Percentiles rank a stretch among this genome's conserved stretches.
Conservation (phyloP, 2,797 vertebrate species). For the Ptychobarbus kaznakovi region DNA sequence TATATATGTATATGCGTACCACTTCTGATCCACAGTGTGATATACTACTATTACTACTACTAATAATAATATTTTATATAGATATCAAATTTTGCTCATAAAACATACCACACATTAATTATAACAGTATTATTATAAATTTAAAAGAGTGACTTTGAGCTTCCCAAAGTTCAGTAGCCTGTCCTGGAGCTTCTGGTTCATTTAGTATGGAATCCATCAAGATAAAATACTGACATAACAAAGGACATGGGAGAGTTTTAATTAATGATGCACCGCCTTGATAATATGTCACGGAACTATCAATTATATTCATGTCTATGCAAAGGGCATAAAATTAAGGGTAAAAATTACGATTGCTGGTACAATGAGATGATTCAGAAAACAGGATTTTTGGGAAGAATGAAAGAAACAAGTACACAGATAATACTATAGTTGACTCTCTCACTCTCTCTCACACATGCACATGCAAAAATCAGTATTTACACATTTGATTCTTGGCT, state of each 20-base stretch:
- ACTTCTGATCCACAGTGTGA: too few relatives aligned
- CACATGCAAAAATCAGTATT: slow-evolving; percentile 66
- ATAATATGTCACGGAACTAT: slow-evolving; percentile 4
- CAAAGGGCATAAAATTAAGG: not conserved
- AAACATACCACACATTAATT: not conserved
- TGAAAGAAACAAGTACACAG: slow-evolving; percentile 11
- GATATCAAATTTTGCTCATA: not conserved
- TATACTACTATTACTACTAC: too few relatives aligned
- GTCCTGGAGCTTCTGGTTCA: not conserved
- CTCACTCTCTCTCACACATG: slow-evolving; percentile 29
- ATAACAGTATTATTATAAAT: not conserved
- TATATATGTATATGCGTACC: too few relatives aligned
- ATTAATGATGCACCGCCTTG: not conserved
- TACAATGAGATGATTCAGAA: not conserved
- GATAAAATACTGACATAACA: slow-evolving; percentile 13
- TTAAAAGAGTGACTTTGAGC: not conserved
- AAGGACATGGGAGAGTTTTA: slow-evolving; percentile 3
- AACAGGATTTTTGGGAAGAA: not conserved
- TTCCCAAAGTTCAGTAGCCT: not conserved
- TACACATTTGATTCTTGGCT: slow-evolving; percentile 81
- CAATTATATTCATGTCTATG: not conserved
- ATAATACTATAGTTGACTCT: slow-evolving; percentile 56
- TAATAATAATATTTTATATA: too few relatives aligned
- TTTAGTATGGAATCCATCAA: slow-evolving; percentile 1
- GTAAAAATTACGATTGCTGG: not conserved